Conservation (phyloP, 2,797 vertebrate genomes). For the Ispidina lecontei region DNA sequence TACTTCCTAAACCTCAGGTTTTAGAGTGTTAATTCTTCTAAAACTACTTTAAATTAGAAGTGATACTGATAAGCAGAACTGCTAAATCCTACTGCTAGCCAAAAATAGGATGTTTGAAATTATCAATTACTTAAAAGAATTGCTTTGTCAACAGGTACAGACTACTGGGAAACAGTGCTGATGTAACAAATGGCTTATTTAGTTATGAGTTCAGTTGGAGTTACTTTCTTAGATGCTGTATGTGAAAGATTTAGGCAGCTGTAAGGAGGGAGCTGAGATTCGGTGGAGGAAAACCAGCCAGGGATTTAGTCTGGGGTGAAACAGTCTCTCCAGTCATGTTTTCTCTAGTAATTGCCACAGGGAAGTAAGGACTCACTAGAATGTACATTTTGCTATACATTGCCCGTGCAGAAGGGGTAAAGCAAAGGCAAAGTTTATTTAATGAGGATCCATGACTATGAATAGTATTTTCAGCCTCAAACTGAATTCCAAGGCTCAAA, state of each 20-base stretch:
- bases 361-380: not conserved
- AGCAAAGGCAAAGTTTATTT: not conserved
- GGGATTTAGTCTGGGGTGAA: not conserved
- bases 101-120: not conserved
- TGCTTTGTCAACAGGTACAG: not conserved
- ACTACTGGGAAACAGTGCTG: not conserved
- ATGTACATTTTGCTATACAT: not conserved
- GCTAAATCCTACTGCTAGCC: not conserved
- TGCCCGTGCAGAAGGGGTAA: not conserved
- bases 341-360: not conserved
- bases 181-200: not conserved
- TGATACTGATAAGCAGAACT: not conserved
- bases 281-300: not conserved
- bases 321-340: not conserved
- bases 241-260: not conserved
- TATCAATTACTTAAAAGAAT: not conserved
- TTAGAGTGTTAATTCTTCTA: not conserved
- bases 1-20: not conserved
- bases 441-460: constrained; percentile 4
- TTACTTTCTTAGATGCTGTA: not conserved
- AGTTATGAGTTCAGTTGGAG: not conserved
- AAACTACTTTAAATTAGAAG: not conserved
- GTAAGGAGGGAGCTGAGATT: not conserved
- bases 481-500: constrained; percentile 4
- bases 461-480: constrained; percentile 25